phyloP scores from a whole-genome alignment of 2,113 vertebrate genomes.

The Tinamus guttatus region DNA sequence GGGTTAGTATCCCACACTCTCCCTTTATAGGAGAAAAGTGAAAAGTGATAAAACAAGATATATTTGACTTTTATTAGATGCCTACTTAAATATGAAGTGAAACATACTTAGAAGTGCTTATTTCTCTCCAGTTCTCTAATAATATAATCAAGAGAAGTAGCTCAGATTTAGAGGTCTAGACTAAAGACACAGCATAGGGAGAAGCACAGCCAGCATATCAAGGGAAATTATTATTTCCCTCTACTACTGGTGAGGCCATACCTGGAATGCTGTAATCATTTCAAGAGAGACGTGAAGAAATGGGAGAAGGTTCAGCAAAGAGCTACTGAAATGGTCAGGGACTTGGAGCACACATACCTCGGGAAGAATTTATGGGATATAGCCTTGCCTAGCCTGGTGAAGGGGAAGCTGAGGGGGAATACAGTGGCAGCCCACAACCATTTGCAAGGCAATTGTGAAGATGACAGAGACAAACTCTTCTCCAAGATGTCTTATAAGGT shows the following conservation, averaged over 20 bases:
- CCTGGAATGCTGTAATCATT: not conserved
- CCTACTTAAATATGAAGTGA: not conserved
- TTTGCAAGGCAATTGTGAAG: not conserved
- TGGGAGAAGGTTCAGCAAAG: not conserved
- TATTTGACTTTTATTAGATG: not conserved
- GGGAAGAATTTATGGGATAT: not conserved
- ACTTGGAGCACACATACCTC: not conserved
- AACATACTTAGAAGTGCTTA: not conserved
- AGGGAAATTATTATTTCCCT: not conserved
- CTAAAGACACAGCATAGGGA: not conserved
- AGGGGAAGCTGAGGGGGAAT: not conserved
- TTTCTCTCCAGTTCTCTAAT: not conserved
- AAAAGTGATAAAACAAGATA: not conserved
- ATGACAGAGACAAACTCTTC: rapidly evolving
- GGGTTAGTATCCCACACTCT: not conserved
- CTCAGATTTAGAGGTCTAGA: not conserved
- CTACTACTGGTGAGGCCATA: not conserved
- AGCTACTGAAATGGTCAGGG: not conserved
- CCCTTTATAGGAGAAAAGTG: not conserved
- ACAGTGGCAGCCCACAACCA: not conserved
- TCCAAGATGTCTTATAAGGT: not conserved
- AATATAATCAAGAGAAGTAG: not conserved
- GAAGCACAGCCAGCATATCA: not conserved
- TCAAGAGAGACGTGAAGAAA: not conserved
- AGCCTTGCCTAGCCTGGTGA: not conserved